Base-by-base conservation (phyloP, 2,797 vertebrate genomes). In the Brachyrhaphis roseni region DNA sequence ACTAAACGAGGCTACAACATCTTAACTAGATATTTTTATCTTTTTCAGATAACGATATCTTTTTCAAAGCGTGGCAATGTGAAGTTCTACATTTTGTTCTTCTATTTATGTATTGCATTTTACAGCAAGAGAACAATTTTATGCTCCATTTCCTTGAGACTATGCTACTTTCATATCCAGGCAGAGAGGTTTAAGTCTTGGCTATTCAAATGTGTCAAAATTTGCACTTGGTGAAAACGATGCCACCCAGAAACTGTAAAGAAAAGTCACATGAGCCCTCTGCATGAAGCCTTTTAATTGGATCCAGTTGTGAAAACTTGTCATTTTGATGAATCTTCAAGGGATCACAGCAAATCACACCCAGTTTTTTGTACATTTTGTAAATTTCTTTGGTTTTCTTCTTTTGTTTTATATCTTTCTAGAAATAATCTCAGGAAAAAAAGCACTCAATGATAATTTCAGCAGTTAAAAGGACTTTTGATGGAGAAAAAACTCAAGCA, bases 251-350 rank as follows among this genome's bases (percentile, higher is more conserved):
- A 36, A 55, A 73, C 57, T 71, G 75, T 84, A 78, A 86, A 74
- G 78, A 86, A 77, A 83, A 62, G 53, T 89, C 83, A 81, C 68
- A 81, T 73, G 82, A 51, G 64, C 70, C 47, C 90, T 64, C 90
- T 85, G 90, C 85, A 74, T 76, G 91, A 0, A 39, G 77, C 78
- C 59, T 74, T 72, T 82, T 91, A 90, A 92, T 89, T 92, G 91
- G 89, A 59, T 64, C 59, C 53, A 85, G 84, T 87, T 87, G 78
- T 89, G 80, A 76, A 83, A 82, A 84, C 49, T 81, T 86, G 85
- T 89, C 86, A 53, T 82, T 84, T 72, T 78, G 55, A 88, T 85
- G 47, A 76, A 78, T 72, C 70, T 88, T 82, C 80, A 81, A 26
- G 15, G 1, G 26, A 26, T 76, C 75, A 82, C 81, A 70, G 68